A percentile compares a stretch with the other conserved stretches of the same genome.
Evolutionary conservation across 2,797 vertebrate genomes (phyloP).

Genomic region (Cirrhinus molitorella): DNA sequence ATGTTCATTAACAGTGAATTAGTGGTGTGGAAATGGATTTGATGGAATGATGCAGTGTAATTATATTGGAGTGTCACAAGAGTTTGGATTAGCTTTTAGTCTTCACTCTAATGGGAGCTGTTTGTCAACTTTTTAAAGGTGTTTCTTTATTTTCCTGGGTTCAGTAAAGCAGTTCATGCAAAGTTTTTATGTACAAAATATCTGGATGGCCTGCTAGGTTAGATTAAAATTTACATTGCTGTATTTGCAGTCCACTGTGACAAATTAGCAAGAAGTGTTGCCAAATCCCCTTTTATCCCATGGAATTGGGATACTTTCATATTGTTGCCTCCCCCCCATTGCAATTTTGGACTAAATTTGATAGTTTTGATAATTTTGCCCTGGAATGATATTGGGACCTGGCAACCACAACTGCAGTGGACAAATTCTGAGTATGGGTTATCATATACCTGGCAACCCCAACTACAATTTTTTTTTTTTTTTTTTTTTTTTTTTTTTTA

Average conservation of each 20-base stretch:
- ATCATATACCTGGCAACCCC: too few relatives aligned
- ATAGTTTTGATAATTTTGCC: too few relatives aligned
- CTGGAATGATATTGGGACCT: too few relatives aligned
- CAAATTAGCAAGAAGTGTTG: neutral
- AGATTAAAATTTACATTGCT: neutral
- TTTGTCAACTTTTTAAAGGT: neutral
- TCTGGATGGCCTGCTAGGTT: neutral
- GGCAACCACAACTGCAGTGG: too few relatives aligned
- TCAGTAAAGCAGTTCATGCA: neutral
- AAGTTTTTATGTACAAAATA: neutral
- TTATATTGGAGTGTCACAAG: neutral
- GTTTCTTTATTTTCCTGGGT: neutral
- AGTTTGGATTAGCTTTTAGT: neutral
- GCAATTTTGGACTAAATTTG: too few relatives aligned
- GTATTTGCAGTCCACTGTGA: neutral
- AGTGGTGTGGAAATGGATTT: slow-evolving; percentile 26
- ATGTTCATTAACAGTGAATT: slow-evolving; percentile 20
- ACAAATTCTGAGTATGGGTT: too few relatives aligned
- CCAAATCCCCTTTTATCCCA: neutral
- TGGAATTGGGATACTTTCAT: neutral
- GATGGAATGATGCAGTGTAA: slow-evolving; percentile 33
- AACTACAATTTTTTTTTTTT: too few relatives aligned
- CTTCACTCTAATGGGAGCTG: neutral
- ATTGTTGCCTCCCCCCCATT: too few relatives aligned
- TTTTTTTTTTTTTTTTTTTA: too few relatives aligned